Percentiles rank a stretch among this genome's conserved stretches.
These are phyloP conservation scores for Embiotoca jacksoni DNA, from an alignment of 2,113 vertebrate species.

Conservation along the genomic window DNA sequence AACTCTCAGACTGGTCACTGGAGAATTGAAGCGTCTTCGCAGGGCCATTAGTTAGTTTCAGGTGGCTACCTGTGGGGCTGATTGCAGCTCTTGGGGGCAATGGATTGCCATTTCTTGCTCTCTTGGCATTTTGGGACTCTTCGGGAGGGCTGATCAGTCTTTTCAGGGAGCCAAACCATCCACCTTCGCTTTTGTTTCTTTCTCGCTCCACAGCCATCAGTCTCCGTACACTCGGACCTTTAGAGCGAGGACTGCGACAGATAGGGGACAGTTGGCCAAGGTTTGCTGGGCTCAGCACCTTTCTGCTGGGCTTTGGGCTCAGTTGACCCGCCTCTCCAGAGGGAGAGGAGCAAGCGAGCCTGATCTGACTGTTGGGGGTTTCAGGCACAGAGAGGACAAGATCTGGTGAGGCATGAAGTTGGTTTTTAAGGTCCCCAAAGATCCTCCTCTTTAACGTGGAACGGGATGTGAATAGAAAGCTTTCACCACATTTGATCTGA, in stretches of 20 bases:
- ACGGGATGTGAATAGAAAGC: background rate
- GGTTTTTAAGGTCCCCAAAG: conserved; percentile 64
- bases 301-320: conserved; percentile 4
- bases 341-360: background rate
- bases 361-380: conserved; percentile 81
- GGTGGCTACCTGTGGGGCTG: background rate
- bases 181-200: conserved; percentile 19
- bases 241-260: conserved; percentile 65
- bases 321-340: background rate
- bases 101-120: conserved; percentile 47
- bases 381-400: conserved; percentile 76
- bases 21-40: background rate
- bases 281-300: background rate
- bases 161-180: conserved; percentile 67
- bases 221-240: conserved; percentile 32
- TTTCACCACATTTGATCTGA: conserved; percentile 30
- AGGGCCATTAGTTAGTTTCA: background rate
- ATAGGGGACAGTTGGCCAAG: conserved; percentile 62
- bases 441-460: conserved; percentile 58
- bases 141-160: conserved; percentile 74
- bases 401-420: conserved; percentile 68
- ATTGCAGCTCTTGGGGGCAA: background rate
- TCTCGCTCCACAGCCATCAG: conserved; percentile 19
- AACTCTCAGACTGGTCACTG: background rate
- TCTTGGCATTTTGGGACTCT: conserved; percentile 69